Base-by-base conservation (phyloP, 2,113 vertebrate species). In the Apodemus speciosus region DNA sequence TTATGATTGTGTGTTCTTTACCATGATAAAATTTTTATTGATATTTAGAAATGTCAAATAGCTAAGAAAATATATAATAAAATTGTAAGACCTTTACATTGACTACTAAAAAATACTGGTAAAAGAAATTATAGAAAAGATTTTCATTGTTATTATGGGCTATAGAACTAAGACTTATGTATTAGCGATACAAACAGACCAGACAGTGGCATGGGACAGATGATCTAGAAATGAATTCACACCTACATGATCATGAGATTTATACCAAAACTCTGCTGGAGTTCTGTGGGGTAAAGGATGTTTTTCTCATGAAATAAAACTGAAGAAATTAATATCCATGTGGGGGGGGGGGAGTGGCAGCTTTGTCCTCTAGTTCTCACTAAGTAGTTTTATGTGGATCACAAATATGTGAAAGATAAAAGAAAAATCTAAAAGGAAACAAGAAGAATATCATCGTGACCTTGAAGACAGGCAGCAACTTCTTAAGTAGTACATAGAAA, bases 21-120 rank as follows among this genome's bases (percentile, higher is more conserved):
- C 9, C 32, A 75, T 49, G 43, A 30, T 76, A 72, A 68, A 69
- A 69, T 20, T 69, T 20, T n/a, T n/a, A 69, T 38, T 69, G 16
- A 38, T 69, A 69, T 66, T 66, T 66, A 66, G 53, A 73, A 92
- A 73, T 85, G 83, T 49, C 73, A 95, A 93, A n/a, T n/a, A 77
- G 3, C 21, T 89, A 85, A 73, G 7, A 83, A 76, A 73, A 79
- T 58, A 75, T 51, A 9, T 15, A 86, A 75, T 73, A 86, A 73
- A 89, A 56, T 80, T 60, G 1, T 5, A 43, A 68, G 27, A 75
- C 40, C 8, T 73, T 38, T 71, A 38, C 25, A 72, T 2, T 66
- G 69, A 46, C 69, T 60, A 86, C 49, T 76, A 81, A 91, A 58
- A 81, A 93, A 27, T 56, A 60, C 7, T 18, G 21, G 21, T 35